Evolutionary conservation across 2,113 vertebrate genomes (phyloP), one percentile per base, ranked within the genome.

Genomic region (Phylloscopus whistleri): DNA sequence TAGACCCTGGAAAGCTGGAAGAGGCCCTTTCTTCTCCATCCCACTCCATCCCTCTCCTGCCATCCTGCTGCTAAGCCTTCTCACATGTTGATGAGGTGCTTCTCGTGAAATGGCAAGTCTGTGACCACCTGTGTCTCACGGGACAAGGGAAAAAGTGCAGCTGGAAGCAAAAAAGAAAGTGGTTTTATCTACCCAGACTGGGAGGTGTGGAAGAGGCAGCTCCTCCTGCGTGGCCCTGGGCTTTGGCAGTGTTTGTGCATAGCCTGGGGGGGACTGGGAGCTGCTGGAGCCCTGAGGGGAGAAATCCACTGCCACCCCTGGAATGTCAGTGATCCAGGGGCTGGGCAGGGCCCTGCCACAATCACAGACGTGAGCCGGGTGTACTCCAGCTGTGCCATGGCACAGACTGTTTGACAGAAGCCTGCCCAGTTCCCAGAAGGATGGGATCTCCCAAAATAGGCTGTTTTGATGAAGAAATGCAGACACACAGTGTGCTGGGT

Each of bases 361-460:
- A 0, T 75, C 41, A 0, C 48, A 56, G 74, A n/a, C 1, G 0
- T 51, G 73, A 74, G 68, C 60, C 4, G 21, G 4, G 15, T 64
- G 56, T 35, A 56, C 51, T 62, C 81, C 3, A 2, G 60, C 77
- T 59, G 37, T 67, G 68, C 24, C 0, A 0, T 58, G 56, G 48
- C 7, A 0, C 77, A 74, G 84, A 12, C 13, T 3, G 2, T 53
- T 95, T 58, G 77, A 28, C 53, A 92, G 91, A 89, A 92, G 44
- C 53, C 76, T 89, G n/a, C 68, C 75, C 59, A 7, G 11, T 96
- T 95, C 94, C 86, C 93, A 62, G 91, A 83, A 94, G 76, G 67
- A 58, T 72, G 83, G 1, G 67, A 41, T 90, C 33, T 95, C 91
- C 91, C 76, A 92, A 66, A 95, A 95, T 77, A 92, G 84, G 76